Evolutionary conservation across 1,140 invertebrate genomes (phyloP).

Genomic region (Antheraea pernyi): DNA sequence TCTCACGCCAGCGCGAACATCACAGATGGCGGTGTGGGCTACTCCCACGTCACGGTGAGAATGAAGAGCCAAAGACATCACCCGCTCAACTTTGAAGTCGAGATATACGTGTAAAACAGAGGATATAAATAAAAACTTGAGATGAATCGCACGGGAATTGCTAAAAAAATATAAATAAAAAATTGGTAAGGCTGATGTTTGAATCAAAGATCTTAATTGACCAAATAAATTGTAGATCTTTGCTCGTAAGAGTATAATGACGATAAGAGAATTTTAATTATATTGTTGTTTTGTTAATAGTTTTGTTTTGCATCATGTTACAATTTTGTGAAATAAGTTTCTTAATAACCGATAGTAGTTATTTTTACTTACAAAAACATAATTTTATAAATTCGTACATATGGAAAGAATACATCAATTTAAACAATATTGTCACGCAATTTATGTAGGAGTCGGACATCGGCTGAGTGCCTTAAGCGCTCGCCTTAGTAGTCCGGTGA

Average conservation of each 20-base stretch:
- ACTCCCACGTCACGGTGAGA: conserved; percentile 59
- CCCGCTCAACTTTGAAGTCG: conserved; percentile 69
- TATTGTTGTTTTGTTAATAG: no score
- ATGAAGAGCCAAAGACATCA: conserved; percentile 74
- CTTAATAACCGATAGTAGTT: no score
- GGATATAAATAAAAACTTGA: background rate
- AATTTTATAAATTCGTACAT: background rate
- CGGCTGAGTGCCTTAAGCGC: no score
- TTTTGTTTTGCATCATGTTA: no score
- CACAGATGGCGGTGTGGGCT: conserved; percentile 64
- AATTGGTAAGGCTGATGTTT: background rate
- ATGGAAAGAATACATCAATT: background rate
- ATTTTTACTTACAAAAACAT: background rate
- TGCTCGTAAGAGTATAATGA: background rate
- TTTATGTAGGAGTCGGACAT: background rate
- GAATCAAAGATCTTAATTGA: background rate
- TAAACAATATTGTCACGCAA: background rate
- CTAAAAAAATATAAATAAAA: background rate
- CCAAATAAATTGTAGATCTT: background rate
- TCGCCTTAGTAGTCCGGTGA: no score
- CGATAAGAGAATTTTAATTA: background rate
- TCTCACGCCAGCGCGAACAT: conserved; percentile 71
- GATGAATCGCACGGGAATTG: background rate
- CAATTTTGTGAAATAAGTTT: no score
- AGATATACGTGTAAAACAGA: conserved; percentile 59